Conservation (phyloP, 2,113 vertebrate genomes). For the Boulengeromyrus knoepffleri region DNA sequence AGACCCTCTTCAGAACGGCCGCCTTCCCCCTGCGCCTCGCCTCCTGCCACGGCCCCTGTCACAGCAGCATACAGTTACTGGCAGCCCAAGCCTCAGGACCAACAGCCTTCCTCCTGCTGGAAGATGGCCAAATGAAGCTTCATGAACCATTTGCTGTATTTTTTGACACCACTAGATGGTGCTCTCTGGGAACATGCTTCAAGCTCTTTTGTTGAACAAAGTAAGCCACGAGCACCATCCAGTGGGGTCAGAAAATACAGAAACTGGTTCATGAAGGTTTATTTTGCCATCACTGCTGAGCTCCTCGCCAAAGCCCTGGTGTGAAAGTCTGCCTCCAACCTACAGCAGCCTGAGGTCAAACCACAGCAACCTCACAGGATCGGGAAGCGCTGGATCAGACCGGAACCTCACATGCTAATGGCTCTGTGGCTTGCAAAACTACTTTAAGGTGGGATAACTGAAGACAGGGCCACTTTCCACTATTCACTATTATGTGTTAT, state of each 20-base stretch:
- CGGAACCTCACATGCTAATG: background rate
- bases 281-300: background rate
- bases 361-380: background rate
- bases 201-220: no score
- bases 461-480: background rate
- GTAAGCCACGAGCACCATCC: background rate
- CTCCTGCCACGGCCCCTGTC: background rate
- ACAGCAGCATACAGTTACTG: background rate
- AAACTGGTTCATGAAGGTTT: background rate
- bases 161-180: background rate
- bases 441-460: background rate
- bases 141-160: background rate
- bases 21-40: background rate
- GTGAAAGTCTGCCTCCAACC: background rate
- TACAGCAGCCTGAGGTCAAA: background rate
- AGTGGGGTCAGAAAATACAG: background rate
- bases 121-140: background rate
- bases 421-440: background rate
- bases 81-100: background rate
- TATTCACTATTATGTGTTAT: background rate
- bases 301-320: background rate
- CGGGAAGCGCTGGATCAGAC: background rate
- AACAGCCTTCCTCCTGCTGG: background rate
- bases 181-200: background rate
- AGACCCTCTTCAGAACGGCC: constrained; percentile 21